These are phyloP conservation scores for Propithecus perrieri DNA, from an alignment of 2,797 vertebrate genomes.

Conservation along the genomic window DNA sequence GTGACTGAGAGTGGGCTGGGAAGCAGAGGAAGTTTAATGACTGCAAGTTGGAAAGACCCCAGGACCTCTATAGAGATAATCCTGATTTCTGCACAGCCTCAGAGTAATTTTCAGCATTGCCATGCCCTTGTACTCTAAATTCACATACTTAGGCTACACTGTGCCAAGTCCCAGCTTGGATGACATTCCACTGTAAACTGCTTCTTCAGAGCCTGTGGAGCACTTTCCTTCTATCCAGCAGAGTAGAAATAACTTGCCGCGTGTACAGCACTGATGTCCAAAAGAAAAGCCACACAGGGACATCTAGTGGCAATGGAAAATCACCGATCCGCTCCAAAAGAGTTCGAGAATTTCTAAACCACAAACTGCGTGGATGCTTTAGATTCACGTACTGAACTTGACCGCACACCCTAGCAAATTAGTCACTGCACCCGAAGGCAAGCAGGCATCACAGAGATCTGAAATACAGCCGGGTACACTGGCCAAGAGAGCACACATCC, in stretches of 20 bases:
- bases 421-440: not conserved
- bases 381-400: not conserved
- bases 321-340: conserved; percentile 54
- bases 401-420: not conserved
- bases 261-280: conserved; percentile 45
- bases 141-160: not conserved
- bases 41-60: not conserved
- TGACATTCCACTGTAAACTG: conserved; percentile 34
- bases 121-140: not conserved
- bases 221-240: not conserved
- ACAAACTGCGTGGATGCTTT: not conserved
- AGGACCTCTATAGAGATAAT: not conserved
- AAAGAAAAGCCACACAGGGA: conserved; percentile 87
- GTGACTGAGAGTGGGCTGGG: not conserved
- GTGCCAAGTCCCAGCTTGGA: not conserved
- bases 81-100: not conserved
- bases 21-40: not conserved
- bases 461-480: not conserved
- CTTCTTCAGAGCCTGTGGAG: conserved; percentile 42
- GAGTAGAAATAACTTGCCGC: conserved; percentile 31
- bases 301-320: conserved; percentile 85
- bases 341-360: conserved; percentile 42
- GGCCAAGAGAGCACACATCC: not conserved
- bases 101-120: not conserved
- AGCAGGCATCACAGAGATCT: not conserved